phyloP scores from a whole-genome alignment of 1,140 invertebrate species.

The Chelonus insularis region DNA sequence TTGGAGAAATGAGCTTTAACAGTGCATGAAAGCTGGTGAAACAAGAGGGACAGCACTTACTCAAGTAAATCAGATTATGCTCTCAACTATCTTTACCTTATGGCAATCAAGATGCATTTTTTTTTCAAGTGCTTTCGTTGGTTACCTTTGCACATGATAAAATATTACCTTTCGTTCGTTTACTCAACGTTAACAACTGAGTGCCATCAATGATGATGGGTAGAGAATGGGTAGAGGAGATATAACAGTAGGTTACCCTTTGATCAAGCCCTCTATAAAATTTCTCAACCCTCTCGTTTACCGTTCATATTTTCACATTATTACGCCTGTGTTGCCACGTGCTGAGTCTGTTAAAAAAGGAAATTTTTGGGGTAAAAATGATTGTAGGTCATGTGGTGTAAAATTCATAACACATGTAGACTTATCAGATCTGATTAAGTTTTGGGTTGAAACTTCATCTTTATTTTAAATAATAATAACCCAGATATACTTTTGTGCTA shows the following conservation, averaged over 20 bases:
- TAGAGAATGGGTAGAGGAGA: not conserved
- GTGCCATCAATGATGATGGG: not conserved
- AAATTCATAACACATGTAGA: too few relatives aligned
- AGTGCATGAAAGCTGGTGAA: not conserved
- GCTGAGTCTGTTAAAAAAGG: too few relatives aligned
- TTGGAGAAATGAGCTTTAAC: not conserved
- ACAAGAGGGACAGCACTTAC: not conserved
- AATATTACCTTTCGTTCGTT: not conserved
- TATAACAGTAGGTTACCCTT: not conserved
- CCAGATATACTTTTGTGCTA: too few relatives aligned
- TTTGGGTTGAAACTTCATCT: too few relatives aligned
- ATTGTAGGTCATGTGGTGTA: too few relatives aligned
- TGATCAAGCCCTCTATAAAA: not conserved
- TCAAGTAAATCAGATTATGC: not conserved
- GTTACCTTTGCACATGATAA: not conserved
- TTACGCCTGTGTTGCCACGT: not conserved
- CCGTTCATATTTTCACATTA: not conserved
- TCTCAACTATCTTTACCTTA: not conserved
- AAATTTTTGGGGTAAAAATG: too few relatives aligned
- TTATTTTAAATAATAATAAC: too few relatives aligned
- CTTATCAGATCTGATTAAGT: too few relatives aligned
- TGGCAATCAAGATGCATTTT: not conserved
- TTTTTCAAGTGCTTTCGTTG: not conserved
- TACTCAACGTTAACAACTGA: not conserved
- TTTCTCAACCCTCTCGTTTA: not conserved